phyloP scores from a whole-genome alignment of 2,113 vertebrate species.

The Sturnus vulgaris region DNA sequence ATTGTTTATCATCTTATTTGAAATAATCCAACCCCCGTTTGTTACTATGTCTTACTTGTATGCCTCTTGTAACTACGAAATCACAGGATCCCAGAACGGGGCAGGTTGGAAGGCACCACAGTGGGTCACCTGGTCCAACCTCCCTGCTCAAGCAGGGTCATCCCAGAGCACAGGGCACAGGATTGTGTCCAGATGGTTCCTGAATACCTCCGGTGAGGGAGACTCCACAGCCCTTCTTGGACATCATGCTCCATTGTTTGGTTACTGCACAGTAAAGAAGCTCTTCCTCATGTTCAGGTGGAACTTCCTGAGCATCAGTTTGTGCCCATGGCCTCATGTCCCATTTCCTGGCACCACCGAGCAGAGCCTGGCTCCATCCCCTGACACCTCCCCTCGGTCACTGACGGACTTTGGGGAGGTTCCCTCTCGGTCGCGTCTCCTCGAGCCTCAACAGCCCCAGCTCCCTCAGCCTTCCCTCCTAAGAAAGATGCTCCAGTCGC shows the following conservation, averaged over 20 bases:
- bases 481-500: neutral
- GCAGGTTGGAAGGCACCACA: neutral
- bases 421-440: rapidly evolving
- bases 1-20: neutral
- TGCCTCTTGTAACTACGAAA: neutral
- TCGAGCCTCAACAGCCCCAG: neutral
- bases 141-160: neutral
- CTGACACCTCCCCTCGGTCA: neutral
- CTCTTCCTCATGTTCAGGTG: neutral
- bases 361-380: neutral
- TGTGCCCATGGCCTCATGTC: neutral
- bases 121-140: rapidly evolving
- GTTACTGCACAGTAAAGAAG: neutral
- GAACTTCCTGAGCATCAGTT: neutral
- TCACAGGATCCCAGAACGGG: neutral
- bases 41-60: neutral
- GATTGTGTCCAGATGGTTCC: neutral
- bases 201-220: rapidly evolving
- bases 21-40: neutral
- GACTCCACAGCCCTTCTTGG: neutral
- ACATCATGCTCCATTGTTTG: rapidly evolving
- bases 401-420: rapidly evolving
- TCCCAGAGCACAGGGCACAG: neutral
- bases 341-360: rapidly evolving
- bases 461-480: neutral